Percentiles rank a stretch among this genome's conserved stretches.
Evolutionary conservation across 2,113 vertebrate genomes (phyloP).

Genomic region (Patagioenas fasciata): DNA sequence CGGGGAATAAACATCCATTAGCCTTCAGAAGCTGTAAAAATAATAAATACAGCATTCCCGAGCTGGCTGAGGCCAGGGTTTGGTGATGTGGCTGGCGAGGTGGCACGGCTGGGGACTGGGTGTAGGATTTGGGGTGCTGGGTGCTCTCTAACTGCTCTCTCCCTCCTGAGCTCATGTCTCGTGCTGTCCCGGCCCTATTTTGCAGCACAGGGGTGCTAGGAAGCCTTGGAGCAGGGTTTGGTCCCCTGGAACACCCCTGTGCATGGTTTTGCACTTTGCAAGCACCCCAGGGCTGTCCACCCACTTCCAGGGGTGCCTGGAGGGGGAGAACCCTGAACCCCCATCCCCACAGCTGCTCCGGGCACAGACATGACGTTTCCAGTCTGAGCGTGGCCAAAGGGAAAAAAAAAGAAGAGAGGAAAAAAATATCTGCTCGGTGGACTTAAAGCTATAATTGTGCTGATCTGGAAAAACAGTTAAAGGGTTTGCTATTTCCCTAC

Average conservation of each 20-base stretch:
- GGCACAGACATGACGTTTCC: slow-evolving; percentile 24
- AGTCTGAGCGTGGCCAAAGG: fast-evolving
- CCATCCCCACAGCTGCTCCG: background rate
- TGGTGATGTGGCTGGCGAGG: background rate
- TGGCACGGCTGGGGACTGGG: background rate
- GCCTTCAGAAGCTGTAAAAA: background rate
- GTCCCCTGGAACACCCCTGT: background rate
- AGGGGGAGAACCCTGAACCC: background rate
- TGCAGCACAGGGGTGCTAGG: background rate
- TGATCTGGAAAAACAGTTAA: slow-evolving; percentile 67
- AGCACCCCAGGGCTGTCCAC: background rate
- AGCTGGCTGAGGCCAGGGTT: background rate
- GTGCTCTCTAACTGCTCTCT: background rate
- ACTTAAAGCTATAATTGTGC: slow-evolving; percentile 26
- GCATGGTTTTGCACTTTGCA: background rate
- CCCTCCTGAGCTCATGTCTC: background rate
- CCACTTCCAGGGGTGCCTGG: background rate
- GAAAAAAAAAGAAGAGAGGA: background rate
- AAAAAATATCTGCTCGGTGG: background rate
- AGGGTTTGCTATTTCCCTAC: slow-evolving; percentile 11
- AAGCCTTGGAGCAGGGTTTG: background rate
- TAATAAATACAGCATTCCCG: background rate
- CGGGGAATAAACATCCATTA: slow-evolving; percentile 2
- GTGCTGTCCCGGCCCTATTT: fast-evolving
- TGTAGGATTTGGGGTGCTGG: background rate